Conservation (phyloP, 2,113 vertebrate genomes). For the Calcarius ornatus region DNA sequence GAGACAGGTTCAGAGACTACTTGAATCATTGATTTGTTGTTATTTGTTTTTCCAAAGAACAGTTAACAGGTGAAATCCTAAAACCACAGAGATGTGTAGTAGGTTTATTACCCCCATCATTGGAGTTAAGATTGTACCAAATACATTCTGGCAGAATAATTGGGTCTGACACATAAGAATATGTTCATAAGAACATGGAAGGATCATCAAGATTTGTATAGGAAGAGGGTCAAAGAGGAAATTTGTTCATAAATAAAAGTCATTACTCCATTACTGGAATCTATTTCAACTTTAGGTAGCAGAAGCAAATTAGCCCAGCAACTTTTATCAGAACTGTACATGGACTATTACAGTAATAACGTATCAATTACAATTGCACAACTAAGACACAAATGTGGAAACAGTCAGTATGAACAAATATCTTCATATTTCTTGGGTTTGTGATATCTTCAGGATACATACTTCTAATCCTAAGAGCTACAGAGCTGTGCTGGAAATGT, state of each 20-base stretch:
- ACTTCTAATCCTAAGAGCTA: neutral
- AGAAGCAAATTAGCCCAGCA: neutral
- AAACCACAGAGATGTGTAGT: neutral
- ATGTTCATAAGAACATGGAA: neutral
- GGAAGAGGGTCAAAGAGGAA: neutral
- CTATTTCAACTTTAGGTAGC: neutral
- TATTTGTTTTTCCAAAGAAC: neutral
- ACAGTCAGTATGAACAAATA: neutral
- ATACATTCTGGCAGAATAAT: neutral
- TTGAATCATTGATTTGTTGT: neutral
- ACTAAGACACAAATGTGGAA: neutral
- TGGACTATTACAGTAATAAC: neutral
- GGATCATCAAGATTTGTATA: neutral
- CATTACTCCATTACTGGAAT: neutral
- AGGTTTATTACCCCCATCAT: neutral
- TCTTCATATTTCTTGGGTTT: constrained; percentile 1
- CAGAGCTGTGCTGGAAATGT: neutral
- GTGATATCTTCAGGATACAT: constrained; percentile 1
- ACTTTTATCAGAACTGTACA: neutral
- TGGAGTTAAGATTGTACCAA: neutral
- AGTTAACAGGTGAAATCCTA: neutral
- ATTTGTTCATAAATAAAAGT: neutral
- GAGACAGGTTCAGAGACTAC: neutral
- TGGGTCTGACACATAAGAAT: neutral
- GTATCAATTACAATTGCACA: neutral